Evolutionary conservation across 92 coral and sea anemone genomes (phyloP).

Genomic region (Phenganax subtilis): DNA sequence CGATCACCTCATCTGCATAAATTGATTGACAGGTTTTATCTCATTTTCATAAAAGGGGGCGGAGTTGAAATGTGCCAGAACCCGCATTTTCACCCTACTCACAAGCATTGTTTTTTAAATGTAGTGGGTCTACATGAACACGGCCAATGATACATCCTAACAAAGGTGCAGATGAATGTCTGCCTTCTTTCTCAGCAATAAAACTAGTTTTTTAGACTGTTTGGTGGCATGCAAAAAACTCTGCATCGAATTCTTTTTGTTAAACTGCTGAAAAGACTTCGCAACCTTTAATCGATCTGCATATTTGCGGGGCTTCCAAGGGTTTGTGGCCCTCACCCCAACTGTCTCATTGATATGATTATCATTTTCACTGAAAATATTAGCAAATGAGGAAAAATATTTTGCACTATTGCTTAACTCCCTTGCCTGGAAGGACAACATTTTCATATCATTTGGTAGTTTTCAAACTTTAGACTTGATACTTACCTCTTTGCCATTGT

Average conservation of each 20-base stretch:
- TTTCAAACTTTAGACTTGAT: background rate
- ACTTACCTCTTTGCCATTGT: no score
- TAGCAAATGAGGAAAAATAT: background rate
- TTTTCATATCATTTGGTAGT: background rate
- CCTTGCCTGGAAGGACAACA: background rate
- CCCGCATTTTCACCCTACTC: no score
- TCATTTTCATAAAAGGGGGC: no score
- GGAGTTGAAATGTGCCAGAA: no score
- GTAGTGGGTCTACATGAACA: constrained; percentile 15
- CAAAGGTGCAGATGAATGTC: constrained; percentile 17
- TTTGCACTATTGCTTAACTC: background rate
- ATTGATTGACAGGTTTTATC: no score
- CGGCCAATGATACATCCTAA: constrained; percentile 24
- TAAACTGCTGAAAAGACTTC: background rate
- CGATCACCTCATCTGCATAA: no score
- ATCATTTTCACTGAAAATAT: background rate
- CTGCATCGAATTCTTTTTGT: constrained; percentile 3
- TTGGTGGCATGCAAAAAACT: constrained; percentile 7
- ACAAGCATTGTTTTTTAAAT: constrained; percentile 19
- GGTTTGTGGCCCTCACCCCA: background rate
- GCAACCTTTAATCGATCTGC: background rate
- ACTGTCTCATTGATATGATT: background rate
- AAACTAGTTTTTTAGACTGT: background rate
- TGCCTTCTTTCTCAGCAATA: constrained; percentile 15
- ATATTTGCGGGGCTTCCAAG: constrained; percentile 1